Base-by-base conservation (phyloP, 2,888 invertebrate species). In the Aphodius sticticus region DNA sequence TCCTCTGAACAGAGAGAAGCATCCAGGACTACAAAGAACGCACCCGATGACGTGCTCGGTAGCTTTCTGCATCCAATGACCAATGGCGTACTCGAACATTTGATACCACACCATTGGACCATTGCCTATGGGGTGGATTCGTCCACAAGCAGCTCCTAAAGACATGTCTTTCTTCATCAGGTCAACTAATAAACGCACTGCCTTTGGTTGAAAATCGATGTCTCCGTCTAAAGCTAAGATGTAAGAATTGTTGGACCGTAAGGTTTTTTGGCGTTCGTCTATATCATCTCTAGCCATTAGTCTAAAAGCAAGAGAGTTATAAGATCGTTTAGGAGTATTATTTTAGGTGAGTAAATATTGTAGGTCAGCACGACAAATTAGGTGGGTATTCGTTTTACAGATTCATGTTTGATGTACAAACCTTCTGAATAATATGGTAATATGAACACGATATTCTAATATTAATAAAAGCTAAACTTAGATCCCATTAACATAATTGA, bases 21-120 rank as follows among this genome's bases (percentile, higher is more conserved):
- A 97, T 4, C 97, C 97, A 6, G 97, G 97, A 87, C 96, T 96
- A 88, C 97, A 97, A 16, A 97, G 92, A 2, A 97, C 97, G 88
- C 96, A 96, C 12, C 96, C 96, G 83, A 96, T 95, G 86, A 96
- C 94, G 88, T 97, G 96, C 87, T 97, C 97, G 0, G 97, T 96
- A 7, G 97, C 95, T 89, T 97, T 97, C 89, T 97, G 97, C 84
- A 97, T 91, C 97, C 97, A 97, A 91, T 97, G 97, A 5, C 97
- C 96, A 82, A 97, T 94, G 0, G 97, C 96, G 86, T 97, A 97
- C 87, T 97, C 97, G 86, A 97, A 97, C 87, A 93, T 94, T 89
- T 89, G 89, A 78, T 89, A 89, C 89, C 89, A 89, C n/a, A 87
- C 88, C 86, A 89, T 87, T 1, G 87, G 87, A 9, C 89, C 89